Base-by-base conservation (phyloP, 2,888 invertebrate genomes). In the Omphaloscelis lunosa region DNA sequence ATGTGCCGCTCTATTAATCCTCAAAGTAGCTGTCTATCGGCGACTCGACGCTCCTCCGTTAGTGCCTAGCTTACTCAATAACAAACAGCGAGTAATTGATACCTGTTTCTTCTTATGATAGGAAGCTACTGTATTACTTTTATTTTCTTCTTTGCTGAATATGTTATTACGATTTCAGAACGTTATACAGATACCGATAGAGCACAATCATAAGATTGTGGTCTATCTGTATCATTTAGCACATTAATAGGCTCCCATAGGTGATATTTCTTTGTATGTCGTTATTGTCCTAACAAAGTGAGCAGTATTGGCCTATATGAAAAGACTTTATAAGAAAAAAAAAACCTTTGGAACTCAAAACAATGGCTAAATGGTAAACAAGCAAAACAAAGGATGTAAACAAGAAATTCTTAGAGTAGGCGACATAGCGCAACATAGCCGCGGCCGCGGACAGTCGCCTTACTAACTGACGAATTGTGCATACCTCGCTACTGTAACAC, bases 301-400 rank as follows among this genome's bases (percentile, higher is more conserved):
- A 63, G 7, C 67, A 63, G 51, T 53, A 23, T 11, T 23, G 11
- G 59, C 20, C 0, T 23, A 68, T 6, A 62, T 51, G 2, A 82
- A 75, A 66, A 29, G 41, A 81, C 58, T 56, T 76, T 75, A 73
- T 71, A 78, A 62, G 51, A 59, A 59, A 73, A 66, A 66, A 74
- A 73, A 74, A 85, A 56, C 82, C 90, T 89, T 81, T 89, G 88
- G 89, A 90, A 91, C 83, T 83, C 80, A 83, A 85, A 91, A 93
- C 92, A 93, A 93, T 90, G 88, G 73, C 41, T 67, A 73, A 80
- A 83, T 68, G 81, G 82, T 86, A 88, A 90, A 91, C 91, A 90
- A 84, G 67, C 74, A 72, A 75, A 84, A 89, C 89, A 87, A 88
- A 83, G 83, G 73, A 86, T 77, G 85, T 87, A 89, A 92, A 91